Evolutionary conservation across 2,113 vertebrate species (phyloP).

Genomic region (Corynorhinus townsendii): DNA sequence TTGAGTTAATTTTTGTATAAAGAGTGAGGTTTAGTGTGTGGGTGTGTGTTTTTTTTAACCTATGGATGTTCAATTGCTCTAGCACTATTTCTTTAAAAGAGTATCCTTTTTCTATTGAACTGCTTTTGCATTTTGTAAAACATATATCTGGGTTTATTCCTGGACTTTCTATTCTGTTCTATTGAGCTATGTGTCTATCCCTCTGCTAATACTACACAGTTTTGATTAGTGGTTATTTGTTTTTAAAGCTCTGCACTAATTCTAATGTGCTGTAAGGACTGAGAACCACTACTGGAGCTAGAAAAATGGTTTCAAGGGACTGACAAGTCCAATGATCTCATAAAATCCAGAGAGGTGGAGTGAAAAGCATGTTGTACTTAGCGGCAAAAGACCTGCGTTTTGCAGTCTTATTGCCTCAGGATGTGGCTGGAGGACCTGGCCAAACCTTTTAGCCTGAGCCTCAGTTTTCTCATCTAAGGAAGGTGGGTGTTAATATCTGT

Average conservation of each 20-base stretch:
- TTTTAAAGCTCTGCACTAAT: background rate
- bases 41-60: background rate
- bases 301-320: background rate
- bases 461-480: background rate
- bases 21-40: background rate
- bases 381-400: background rate
- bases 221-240: background rate
- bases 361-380: background rate
- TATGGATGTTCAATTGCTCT: background rate
- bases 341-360: background rate
- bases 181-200: background rate
- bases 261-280: background rate
- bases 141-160: background rate
- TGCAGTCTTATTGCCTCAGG: background rate
- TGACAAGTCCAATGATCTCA: background rate
- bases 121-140: background rate
- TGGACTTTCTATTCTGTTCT: background rate
- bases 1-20: background rate
- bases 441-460: background rate
- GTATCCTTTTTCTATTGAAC: background rate
- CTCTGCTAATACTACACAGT: background rate
- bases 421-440: background rate
- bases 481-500: background rate
- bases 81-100: background rate
- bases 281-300: background rate